Conservation (phyloP, 2,797 vertebrate genomes). For the Chiloscyllium punctatum region DNA sequence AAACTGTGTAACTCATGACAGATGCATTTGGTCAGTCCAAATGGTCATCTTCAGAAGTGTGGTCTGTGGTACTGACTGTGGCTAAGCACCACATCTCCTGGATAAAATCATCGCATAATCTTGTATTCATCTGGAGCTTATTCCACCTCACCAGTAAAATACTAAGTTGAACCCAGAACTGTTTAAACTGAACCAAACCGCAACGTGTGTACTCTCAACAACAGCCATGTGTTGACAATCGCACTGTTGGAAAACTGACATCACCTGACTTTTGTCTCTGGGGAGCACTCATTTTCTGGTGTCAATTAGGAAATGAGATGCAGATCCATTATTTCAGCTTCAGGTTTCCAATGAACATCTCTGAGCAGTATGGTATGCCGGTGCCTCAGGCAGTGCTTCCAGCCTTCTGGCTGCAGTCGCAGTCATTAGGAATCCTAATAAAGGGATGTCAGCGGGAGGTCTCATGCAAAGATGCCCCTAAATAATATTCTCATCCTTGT, state of each 20-base stretch:
- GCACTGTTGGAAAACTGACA: no score
- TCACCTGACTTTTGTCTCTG: no score
- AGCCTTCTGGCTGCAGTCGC: background rate
- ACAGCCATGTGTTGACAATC: no score
- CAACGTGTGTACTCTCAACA: no score
- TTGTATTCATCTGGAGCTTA: background rate
- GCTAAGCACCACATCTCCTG: background rate
- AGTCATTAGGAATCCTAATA: background rate
- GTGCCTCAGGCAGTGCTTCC: no score
- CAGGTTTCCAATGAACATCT: no score
- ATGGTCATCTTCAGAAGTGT: background rate
- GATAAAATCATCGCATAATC: background rate
- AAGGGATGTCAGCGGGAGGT: background rate
- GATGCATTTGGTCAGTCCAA: background rate
- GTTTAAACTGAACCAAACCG: no score
- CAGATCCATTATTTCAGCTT: no score
- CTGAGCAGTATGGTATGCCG: no score
- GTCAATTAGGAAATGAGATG: no score
- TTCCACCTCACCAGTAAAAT: background rate
- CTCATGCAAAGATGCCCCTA: background rate
- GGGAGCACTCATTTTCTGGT: no score
- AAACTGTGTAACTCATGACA: no score
- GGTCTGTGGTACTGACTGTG: background rate
- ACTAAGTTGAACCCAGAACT: background rate
- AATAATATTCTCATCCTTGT: background rate